Evolutionary conservation across 2,113 vertebrate genomes (phyloP).

Genomic region (Mixornis gularis): DNA sequence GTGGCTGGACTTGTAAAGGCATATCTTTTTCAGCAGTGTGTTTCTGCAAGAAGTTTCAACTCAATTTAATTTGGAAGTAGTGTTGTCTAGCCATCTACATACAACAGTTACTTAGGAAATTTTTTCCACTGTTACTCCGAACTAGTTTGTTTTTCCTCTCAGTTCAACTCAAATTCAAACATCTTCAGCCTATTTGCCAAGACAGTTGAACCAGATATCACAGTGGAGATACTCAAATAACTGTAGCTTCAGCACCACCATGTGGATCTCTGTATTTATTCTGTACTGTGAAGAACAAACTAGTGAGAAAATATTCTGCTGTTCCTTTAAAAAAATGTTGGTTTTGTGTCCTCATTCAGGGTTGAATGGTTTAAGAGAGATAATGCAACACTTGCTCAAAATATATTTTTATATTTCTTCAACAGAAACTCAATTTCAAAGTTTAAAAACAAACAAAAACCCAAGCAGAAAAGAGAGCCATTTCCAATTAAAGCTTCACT

Average conservation of each 20-base stretch:
- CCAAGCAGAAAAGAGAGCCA: background rate
- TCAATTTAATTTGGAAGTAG: background rate
- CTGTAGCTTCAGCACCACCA: constrained; percentile 39
- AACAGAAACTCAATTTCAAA: background rate
- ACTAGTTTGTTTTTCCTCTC: background rate
- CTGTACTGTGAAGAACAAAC: background rate
- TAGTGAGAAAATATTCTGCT: background rate
- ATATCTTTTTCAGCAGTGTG: background rate
- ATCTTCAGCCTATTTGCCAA: background rate
- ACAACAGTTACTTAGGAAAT: background rate
- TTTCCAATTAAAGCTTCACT: background rate
- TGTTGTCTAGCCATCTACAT: background rate
- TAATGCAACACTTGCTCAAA: background rate
- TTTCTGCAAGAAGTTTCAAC: background rate
- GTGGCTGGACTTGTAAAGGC: background rate
- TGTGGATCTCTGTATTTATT: background rate
- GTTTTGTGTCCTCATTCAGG: too few species aligned
- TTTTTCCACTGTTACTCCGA: background rate
- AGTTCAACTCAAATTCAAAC: background rate
- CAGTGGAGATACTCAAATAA: background rate
- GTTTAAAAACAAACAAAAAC: background rate
- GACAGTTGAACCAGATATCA: background rate
- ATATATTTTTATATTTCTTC: background rate
- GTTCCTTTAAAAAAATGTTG: background rate
- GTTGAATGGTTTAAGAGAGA: too few species aligned